Percentiles rank a stretch among this genome's conserved stretches.
phyloP scores from a whole-genome alignment of 2,888 invertebrate species.

The Linnaemya tessellans region DNA sequence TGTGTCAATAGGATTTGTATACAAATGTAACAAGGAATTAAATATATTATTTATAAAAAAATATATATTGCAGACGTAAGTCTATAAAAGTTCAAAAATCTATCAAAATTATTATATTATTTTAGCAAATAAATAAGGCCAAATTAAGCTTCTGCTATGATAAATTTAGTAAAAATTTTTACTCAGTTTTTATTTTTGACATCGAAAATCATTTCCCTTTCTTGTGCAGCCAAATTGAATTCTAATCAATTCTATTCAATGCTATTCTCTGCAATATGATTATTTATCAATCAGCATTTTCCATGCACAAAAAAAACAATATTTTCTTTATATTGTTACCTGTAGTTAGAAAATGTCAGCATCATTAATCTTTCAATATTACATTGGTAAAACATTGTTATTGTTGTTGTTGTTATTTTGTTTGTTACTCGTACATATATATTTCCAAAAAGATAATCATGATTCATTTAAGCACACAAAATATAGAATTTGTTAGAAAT shows the following conservation, averaged over 20 bases:
- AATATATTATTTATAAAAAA: no score
- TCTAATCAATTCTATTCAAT: slow-evolving; percentile 23
- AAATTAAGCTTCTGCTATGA: not conserved
- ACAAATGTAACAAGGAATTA: no score
- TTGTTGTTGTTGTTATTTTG: slow-evolving; percentile 19
- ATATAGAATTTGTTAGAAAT: slow-evolving; percentile 15
- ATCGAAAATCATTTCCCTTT: not conserved
- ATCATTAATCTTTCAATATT: slow-evolving; percentile 59
- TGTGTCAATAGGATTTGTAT: no score
- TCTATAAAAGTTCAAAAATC: no score
- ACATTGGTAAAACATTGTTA: slow-evolving; percentile 26
- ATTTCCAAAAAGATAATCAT: slow-evolving; percentile 6
- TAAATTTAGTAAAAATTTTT: not conserved
- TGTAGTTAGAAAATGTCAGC: slow-evolving; percentile 51
- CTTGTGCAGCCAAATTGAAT: slow-evolving; percentile 8
- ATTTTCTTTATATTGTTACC: slow-evolving; percentile 14
- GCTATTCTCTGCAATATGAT: slow-evolving; percentile 38
- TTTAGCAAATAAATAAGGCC: not conserved
- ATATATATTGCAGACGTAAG: no score
- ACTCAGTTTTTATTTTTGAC: not conserved
- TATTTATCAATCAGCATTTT: slow-evolving; percentile 51
- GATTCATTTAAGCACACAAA: slow-evolving; percentile 35
- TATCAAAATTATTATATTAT: not conserved
- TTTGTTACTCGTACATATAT: not conserved
- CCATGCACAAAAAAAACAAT: not conserved